Conservation (phyloP, 2,113 vertebrate species). For the Neotoma lepida region DNA sequence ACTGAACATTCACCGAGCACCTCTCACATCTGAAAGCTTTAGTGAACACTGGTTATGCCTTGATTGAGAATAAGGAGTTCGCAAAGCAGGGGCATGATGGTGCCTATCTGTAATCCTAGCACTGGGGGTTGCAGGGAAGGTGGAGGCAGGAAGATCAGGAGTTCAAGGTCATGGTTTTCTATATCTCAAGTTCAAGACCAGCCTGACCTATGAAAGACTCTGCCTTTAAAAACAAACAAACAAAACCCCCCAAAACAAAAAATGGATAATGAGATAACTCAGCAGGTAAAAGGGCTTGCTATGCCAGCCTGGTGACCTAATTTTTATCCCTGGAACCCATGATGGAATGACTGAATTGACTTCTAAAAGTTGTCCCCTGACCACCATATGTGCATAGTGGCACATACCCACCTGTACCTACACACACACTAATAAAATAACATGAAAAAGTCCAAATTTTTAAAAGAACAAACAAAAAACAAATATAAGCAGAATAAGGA, state of each 20-base stretch:
- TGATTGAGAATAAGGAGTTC: not conserved
- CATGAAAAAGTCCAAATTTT: not conserved
- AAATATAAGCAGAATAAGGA: not conserved
- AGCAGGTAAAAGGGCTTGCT: not conserved
- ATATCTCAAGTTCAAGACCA: not conserved
- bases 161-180: not conserved
- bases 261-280: not conserved
- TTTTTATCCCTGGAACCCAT: not conserved
- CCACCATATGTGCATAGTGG: not conserved
- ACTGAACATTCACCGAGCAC: not conserved
- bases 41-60: not conserved
- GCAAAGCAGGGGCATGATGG: not conserved
- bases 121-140: no score
- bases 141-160: not conserved
- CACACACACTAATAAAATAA: not conserved
- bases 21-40: constrained; percentile 5
- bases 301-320: not conserved
- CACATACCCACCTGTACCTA: not conserved
- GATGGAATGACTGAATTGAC: not conserved
- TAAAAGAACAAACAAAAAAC: not conserved
- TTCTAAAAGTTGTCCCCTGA: not conserved
- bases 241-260: not conserved
- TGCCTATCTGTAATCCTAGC: not conserved
- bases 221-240: no score
- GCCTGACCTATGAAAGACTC: no score